Conservation (phyloP, 2,113 vertebrate genomes). For the Nanorana parkeri region DNA sequence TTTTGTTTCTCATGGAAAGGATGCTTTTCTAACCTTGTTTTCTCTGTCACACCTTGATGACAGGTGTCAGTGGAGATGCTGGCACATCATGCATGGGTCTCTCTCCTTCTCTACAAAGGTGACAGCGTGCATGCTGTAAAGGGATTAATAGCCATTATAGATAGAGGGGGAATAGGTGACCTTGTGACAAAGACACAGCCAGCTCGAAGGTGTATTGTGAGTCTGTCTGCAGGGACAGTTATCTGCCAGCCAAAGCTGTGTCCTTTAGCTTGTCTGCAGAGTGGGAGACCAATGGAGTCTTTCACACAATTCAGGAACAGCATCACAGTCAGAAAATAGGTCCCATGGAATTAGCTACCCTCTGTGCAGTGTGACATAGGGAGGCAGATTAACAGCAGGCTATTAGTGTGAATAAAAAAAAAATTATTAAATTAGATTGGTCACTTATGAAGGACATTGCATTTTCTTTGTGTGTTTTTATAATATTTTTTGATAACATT, state of each 20-base stretch:
- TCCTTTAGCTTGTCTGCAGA: slow-evolving; percentile 42
- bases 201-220: slow-evolving; percentile 50
- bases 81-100: not conserved
- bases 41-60: slow-evolving; percentile 34
- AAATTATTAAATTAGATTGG: too few relatives aligned
- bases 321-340: not conserved
- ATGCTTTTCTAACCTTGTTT: slow-evolving; percentile 17
- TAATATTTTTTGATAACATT: too few relatives aligned
- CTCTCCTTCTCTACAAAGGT: slow-evolving; percentile 13
- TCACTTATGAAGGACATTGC: too few relatives aligned
- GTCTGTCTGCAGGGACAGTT: slow-evolving; percentile 49
- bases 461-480: too few relatives aligned
- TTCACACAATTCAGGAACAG: not conserved
- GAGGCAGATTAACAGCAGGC: too few relatives aligned
- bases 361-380: not conserved
- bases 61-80: slow-evolving; percentile 32
- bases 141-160: slow-evolving; percentile 52
- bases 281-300: slow-evolving; percentile 1
- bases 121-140: slow-evolving; percentile 33
- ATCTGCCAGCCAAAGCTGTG: slow-evolving; percentile 47
- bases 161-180: slow-evolving; percentile 48
- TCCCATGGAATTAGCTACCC: not conserved
- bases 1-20: not conserved
- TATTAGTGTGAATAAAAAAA: too few relatives aligned
- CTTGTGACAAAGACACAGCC: slow-evolving; percentile 41